Percentiles rank a stretch among this genome's conserved stretches.
Evolutionary conservation across 2,113 vertebrate genomes (phyloP).

Genomic region (Microcebus lehilahytsara): DNA sequence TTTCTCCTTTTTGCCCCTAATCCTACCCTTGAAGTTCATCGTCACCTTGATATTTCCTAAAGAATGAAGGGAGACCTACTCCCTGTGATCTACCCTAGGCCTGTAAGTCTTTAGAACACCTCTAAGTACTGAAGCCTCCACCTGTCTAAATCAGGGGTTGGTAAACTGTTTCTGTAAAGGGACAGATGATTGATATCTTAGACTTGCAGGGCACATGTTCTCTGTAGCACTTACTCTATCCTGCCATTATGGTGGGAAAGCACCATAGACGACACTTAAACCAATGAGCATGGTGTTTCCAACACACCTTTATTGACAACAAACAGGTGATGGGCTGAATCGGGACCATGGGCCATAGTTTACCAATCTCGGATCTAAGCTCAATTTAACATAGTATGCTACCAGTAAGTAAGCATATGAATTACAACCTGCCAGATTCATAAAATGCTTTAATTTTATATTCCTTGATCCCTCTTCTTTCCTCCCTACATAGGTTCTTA

Average conservation of each 20-base stretch:
- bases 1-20: background rate
- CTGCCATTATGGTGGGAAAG: background rate
- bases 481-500: background rate
- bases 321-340: background rate
- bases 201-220: background rate
- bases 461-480: background rate
- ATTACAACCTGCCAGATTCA: background rate
- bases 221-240: background rate
- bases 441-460: background rate
- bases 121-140: background rate
- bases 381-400: background rate
- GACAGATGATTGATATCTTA: background rate
- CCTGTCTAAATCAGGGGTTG: background rate
- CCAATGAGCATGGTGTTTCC: background rate
- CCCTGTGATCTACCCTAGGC: background rate
- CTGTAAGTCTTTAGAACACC: background rate
- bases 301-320: constrained; percentile 36
- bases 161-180: background rate
- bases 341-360: background rate
- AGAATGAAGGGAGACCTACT: background rate
- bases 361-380: background rate
- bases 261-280: background rate
- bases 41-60: background rate
- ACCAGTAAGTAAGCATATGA: background rate
- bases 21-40: background rate